These are phyloP conservation scores for Cariama cristata DNA, from an alignment of 2,113 vertebrate species.

Conservation along the genomic window DNA sequence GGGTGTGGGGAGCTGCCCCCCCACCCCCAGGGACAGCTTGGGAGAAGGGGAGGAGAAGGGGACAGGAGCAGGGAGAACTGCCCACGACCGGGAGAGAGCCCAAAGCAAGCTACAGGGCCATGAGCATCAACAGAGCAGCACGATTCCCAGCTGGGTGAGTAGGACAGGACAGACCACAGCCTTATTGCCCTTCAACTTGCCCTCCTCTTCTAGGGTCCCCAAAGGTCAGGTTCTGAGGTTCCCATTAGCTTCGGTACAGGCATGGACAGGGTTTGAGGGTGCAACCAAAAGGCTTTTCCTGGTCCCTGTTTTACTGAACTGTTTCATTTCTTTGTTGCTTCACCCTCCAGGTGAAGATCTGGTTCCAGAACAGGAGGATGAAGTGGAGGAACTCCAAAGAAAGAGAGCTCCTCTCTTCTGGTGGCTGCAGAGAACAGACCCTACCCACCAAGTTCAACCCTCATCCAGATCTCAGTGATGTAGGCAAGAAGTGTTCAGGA, in stretches of 20 bases:
- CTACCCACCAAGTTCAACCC: conserved; percentile 97
- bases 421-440: conserved; percentile 95
- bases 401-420: conserved; percentile 93
- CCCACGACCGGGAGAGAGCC: not conserved
- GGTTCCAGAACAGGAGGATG: conserved; percentile 99
- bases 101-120: no score
- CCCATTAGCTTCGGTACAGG: rapidly evolving
- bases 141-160: rapidly evolving
- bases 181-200: rapidly evolving
- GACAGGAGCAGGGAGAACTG: not conserved
- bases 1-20: rapidly evolving
- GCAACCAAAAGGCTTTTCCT: not conserved
- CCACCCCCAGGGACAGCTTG: rapidly evolving
- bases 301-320: not conserved
- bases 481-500: conserved; percentile 83
- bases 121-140: rapidly evolving
- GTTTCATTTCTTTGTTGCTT: not conserved
- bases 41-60: not conserved
- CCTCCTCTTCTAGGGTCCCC: not conserved
- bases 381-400: conserved; percentile 99
- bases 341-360: conserved; percentile 91
- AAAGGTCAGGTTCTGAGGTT: not conserved
- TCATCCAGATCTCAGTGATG: conserved; percentile 95
- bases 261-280: rapidly evolving
- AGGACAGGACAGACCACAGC: rapidly evolving